Evolutionary conservation across 30 jellyfish, hydroid and myxozoan genomes (phyloP).

Genomic region (Aurelia coerulea): DNA sequence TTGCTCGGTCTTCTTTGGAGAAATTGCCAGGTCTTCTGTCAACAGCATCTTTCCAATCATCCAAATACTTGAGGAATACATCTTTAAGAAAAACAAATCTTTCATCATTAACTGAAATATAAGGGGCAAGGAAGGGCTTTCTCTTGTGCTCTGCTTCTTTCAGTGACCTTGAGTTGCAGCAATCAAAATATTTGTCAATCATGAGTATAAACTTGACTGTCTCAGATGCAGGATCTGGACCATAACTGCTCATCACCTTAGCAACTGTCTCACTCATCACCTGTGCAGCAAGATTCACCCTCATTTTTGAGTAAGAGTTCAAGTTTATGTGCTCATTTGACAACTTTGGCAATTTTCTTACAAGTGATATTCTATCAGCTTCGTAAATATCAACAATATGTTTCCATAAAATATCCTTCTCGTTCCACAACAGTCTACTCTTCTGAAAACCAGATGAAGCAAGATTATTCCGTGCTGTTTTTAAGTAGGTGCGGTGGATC

Average conservation of each 20-base stretch:
- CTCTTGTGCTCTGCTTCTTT: too few relatives aligned
- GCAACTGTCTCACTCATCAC: slow-evolving; percentile 15
- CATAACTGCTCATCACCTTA: slow-evolving; percentile 32
- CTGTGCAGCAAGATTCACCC: too few relatives aligned
- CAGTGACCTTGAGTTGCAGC: slow-evolving; percentile 21
- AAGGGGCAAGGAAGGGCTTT: too few relatives aligned
- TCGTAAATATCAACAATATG: slow-evolving; percentile 45
- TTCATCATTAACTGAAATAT: too few relatives aligned
- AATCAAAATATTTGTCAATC: slow-evolving; percentile 46
- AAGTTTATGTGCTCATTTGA: too few relatives aligned
- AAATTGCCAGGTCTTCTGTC: too few relatives aligned
- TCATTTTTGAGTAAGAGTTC: too few relatives aligned
- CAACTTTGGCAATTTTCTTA: slow-evolving; percentile 6
- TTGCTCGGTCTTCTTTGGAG: too few relatives aligned
- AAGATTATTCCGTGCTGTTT: slow-evolving; percentile 41
- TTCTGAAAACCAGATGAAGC: slow-evolving; percentile 40
- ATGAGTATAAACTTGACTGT: slow-evolving; percentile 37
- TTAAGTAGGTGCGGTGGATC: slow-evolving; percentile 46
- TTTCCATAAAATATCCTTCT: slow-evolving; percentile 30
- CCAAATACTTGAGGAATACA: too few relatives aligned
- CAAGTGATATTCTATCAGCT: slow-evolving; percentile 31
- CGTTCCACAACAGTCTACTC: slow-evolving; percentile 47
- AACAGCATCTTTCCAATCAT: too few relatives aligned
- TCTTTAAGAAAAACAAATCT: too few relatives aligned
- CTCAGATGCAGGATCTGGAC: slow-evolving; percentile 30